A percentile compares a stretch with the other conserved stretches of the same genome.
phyloP scores from a whole-genome alignment of 2,113 vertebrate genomes.

The Hymenochirus boettgeri region DNA sequence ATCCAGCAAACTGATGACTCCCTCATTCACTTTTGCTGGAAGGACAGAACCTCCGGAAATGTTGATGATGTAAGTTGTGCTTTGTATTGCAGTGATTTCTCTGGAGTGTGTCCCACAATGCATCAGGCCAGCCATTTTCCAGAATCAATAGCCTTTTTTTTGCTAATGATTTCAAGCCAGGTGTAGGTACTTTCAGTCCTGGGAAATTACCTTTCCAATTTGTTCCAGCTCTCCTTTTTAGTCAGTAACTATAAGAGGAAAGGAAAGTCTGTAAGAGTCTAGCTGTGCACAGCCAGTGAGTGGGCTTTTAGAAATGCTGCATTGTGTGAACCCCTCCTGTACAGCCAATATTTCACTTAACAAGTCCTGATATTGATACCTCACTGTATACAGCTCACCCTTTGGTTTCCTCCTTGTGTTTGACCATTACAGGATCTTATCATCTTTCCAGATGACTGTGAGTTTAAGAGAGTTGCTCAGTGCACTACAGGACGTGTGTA shows the following conservation, averaged over 20 bases:
- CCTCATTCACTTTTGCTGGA: constrained; percentile 97
- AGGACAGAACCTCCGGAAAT: constrained; percentile 85
- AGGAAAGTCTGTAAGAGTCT: too few species aligned
- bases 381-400: not conserved
- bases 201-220: not conserved
- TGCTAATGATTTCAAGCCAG: not conserved
- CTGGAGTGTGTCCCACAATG: not conserved
- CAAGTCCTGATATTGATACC: constrained; percentile 22
- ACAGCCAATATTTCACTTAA: constrained; percentile 8
- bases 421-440: constrained; percentile 78
- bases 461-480: constrained; percentile 91
- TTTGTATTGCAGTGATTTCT: not conserved
- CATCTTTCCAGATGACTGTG: constrained; percentile 95
- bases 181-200: not conserved
- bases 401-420: not conserved
- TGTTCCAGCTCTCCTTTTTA: not conserved
- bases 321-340: not conserved
- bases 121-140: not conserved
- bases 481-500: constrained; percentile 91
- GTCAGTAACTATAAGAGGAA: not conserved
- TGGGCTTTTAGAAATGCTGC: not conserved
- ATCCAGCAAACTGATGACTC: constrained; percentile 96
- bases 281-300: constrained; percentile 22
- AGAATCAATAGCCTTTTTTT: not conserved
- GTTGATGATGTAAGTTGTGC: constrained; percentile 82